Evolutionary conservation across 1,140 invertebrate species (phyloP), one percentile per base, ranked within the genome.

Genomic region (Formica exsecta): DNA sequence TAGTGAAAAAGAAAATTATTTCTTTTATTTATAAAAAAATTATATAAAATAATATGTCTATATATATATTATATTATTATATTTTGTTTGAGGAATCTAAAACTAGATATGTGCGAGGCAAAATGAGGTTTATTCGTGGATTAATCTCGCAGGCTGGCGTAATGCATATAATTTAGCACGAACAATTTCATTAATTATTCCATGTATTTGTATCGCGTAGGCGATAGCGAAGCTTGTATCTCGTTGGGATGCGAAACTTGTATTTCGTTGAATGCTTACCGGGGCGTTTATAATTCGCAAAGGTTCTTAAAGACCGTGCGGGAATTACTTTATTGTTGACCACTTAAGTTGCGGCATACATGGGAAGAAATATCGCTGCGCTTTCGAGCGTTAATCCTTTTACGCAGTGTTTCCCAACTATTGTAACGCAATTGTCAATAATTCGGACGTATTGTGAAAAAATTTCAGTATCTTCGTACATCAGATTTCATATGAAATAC

Each of bases 261-360:
- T 57, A 48, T 62, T 81, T 70, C 41, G 85, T 86, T 54, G 76
- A 81, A 81, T 81, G 32, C 65, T 70, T 71, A 83, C 65, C 75
- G 22, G 76, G 25, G 65, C 85, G 59, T 62, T 81, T 22, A 64
- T 81, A 86, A 86, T 86, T 74, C 76, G 65, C 62, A 11, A 57
- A 83, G 32, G 76, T 68, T 86, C 48, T 81, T 86, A 80, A 73
- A 83, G 79, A 62, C 79, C 54, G 65, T 65, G 54, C 76, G 76
- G 73, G 51, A 83, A 81, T 80, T 68, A 54, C 54, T 66, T 86
- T 70, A 86, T 85, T 85, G 83, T 85, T 85, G 68, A 79, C 36
- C 83, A 85, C 75, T 85, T 80, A 61, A n/a, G 68, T 74, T 74
- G 79, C 29, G 79, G 79, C n/a, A 62, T 38, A 57, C 68, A 83